A percentile compares a stretch with the other conserved stretches of the same genome.
These are phyloP conservation scores for Nymphicus hollandicus DNA, from an alignment of 2,113 vertebrate genomes.

Conservation along the genomic window DNA sequence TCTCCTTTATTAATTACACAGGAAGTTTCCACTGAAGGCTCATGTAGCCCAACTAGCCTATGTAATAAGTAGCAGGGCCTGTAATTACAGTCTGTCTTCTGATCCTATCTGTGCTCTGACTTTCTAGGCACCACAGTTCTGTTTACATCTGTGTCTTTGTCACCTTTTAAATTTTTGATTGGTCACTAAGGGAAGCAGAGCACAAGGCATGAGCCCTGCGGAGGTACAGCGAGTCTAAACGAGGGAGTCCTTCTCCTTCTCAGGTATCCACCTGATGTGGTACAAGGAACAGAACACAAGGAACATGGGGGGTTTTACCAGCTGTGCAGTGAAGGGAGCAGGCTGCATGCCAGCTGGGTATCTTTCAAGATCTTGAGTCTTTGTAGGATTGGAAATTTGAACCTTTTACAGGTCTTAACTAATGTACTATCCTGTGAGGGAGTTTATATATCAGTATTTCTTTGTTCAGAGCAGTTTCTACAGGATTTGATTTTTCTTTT, in stretches of 20 bases:
- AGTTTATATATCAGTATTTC: neutral
- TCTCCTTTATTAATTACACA: slow-evolving; percentile 64
- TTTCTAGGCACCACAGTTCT: slow-evolving; percentile 48
- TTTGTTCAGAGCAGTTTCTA: neutral
- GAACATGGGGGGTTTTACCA: neutral
- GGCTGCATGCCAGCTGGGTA: neutral
- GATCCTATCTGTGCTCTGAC: slow-evolving; percentile 47
- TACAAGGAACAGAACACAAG: neutral
- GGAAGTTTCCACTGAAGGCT: slow-evolving; percentile 62
- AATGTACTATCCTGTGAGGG: neutral
- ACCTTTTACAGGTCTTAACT: slow-evolving; percentile 6
- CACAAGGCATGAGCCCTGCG: accelerated
- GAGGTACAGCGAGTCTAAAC: neutral
- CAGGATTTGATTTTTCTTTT: neutral
- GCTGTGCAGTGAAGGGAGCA: neutral
- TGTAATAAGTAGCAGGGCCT: slow-evolving; percentile 66
- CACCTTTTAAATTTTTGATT: slow-evolving; percentile 48
- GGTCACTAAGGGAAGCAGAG: neutral
- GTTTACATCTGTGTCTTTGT: slow-evolving; percentile 39
- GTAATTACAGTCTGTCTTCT: slow-evolving; percentile 63
- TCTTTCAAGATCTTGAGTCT: slow-evolving; percentile 8
- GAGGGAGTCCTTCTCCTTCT: neutral
- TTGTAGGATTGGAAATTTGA: slow-evolving; percentile 24
- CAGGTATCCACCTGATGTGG: neutral
- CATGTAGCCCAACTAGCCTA: slow-evolving; percentile 54